Evolutionary conservation across 2,888 invertebrate genomes (phyloP), one percentile per base, ranked within the genome.

Genomic region (Eilema sororculum): DNA sequence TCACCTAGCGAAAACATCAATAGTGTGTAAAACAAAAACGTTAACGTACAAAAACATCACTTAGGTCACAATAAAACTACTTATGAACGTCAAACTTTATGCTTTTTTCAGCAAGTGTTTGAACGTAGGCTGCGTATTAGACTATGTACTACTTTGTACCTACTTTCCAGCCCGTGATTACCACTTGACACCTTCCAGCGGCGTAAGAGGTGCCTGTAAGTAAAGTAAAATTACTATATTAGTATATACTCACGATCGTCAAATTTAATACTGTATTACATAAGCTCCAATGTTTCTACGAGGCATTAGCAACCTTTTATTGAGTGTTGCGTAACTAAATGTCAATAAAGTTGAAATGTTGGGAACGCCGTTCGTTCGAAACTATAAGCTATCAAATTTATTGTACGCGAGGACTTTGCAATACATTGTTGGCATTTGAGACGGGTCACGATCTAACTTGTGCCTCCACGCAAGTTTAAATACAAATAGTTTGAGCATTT

Each of bases 381-480:
- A 75, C 73, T 75, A 69, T 76, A 41, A 59, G 67, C 63, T 73
- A 69, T 76, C 71, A 69, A 65, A 66, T 70, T 74, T 73, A 69
- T 75, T 74, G 67, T 72, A 60, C 62, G 30, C 56, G 57, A 64
- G 62, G 66, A 63, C 66, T 75, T 78, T 72, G 73, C 69, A 79
- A 75, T 75, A 79, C 69, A 73, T 73, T 75, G 71, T 83, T 84
- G 81, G 74, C 83, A 85, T 89, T 88, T 86, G 73, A 80, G 76
- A 74, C 80, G 72, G 76, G 80, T 80, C 86, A 86, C 84, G 85
- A 79, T 77, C 76, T 65, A 73, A 76, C 71, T 79, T 71, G 74
- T 71, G 75, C 70, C 73, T 80, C 75, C 71, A 73, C 76, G 76
- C 68, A 73, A 80, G 72, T 78, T 76, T 72, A 71, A 77, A 77